Evolutionary conservation across 2,888 invertebrate species (phyloP).

Genomic region (Zelleria hepariella): DNA sequence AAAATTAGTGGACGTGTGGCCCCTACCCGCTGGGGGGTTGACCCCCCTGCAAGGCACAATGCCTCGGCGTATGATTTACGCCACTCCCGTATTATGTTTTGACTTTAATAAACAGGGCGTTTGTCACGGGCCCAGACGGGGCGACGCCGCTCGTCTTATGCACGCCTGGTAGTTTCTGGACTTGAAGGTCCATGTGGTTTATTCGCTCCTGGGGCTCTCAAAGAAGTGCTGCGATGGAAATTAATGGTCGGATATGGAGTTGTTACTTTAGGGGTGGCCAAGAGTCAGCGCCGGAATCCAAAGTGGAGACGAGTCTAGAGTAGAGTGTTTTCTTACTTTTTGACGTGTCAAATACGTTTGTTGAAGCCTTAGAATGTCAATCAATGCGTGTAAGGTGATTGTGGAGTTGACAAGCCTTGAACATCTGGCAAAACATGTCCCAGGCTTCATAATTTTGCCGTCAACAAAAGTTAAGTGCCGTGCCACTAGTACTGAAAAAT

Average conservation of each 20-base stretch:
- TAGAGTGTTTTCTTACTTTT: no score
- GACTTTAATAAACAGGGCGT: constrained; percentile 75
- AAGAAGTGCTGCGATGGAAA: neutral
- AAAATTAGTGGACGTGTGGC: constrained; percentile 61
- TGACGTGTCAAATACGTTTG: no score
- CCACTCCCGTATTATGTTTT: constrained; percentile 75
- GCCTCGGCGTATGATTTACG: constrained; percentile 73
- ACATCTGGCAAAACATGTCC: no score
- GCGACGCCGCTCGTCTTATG: constrained; percentile 52
- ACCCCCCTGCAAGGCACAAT: constrained; percentile 28
- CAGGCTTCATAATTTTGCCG: no score
- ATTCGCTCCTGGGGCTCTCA: neutral
- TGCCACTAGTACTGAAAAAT: no score
- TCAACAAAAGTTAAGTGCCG: no score
- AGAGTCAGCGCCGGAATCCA: no score
- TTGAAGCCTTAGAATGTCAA: no score
- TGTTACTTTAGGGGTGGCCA: neutral
- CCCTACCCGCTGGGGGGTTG: constrained; percentile 12
- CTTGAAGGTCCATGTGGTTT: neutral
- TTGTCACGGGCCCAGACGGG: constrained; percentile 46
- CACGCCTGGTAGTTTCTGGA: neutral
- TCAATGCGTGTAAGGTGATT: no score
- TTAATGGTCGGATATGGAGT: neutral
- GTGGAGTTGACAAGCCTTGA: no score
- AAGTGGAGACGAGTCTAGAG: no score